phyloP scores from a whole-genome alignment of 1,140 invertebrate genomes.

The Brachionus paranguensis region DNA sequence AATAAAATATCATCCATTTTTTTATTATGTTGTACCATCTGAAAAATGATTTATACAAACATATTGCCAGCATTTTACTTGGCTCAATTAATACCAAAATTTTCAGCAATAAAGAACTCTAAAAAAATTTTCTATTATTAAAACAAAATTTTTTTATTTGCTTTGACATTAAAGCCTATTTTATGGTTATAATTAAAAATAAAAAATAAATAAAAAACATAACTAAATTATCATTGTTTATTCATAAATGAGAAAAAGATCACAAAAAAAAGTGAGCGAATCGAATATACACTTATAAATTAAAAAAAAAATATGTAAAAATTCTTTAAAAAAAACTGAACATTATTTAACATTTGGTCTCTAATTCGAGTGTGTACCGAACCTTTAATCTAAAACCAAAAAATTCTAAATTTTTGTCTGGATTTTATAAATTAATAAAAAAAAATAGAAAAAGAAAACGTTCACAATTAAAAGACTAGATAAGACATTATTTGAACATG shows the following conservation, averaged over 20 bases:
- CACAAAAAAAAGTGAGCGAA: not conserved
- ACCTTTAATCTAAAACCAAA: not conserved
- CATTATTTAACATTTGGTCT: not conserved
- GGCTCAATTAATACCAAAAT: too few relatives aligned
- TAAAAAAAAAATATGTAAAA: not conserved
- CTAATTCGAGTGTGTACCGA: not conserved
- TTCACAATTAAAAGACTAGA: not conserved
- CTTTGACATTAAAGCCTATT: too few relatives aligned
- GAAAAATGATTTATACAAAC: too few relatives aligned
- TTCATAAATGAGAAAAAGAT: not conserved
- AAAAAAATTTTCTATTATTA: too few relatives aligned
- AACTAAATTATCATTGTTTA: not conserved
- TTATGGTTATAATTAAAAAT: not conserved
- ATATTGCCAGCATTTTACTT: too few relatives aligned
- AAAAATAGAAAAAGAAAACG: not conserved
- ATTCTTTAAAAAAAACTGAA: not conserved
- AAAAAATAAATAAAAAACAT: not conserved
- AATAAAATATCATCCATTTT: too few relatives aligned
- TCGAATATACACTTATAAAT: not conserved
- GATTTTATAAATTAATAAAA: not conserved
- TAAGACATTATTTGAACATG: not conserved
- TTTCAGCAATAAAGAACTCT: too few relatives aligned
- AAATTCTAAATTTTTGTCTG: not conserved
- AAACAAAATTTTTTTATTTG: too few relatives aligned
- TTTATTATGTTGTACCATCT: too few relatives aligned